Conservation (phyloP, 2,113 vertebrate genomes). For the Triplophysa siluroides region DNA sequence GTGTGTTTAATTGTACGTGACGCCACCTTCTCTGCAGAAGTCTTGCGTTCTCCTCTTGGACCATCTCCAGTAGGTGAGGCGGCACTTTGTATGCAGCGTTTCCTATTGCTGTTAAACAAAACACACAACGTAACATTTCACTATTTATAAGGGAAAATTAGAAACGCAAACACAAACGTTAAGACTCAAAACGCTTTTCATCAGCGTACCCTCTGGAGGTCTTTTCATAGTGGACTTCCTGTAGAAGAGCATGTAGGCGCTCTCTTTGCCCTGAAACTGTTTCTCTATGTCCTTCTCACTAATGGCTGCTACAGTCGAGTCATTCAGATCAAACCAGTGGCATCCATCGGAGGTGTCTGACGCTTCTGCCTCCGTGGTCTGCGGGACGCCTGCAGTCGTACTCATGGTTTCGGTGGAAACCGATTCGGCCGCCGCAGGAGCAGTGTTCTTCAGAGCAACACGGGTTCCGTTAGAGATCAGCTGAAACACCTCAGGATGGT, state of each 20-base stretch:
- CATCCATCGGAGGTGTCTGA: constrained; percentile 54
- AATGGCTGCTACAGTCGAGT: constrained; percentile 87
- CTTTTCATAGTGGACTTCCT: constrained; percentile 84
- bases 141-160: neutral
- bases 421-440: constrained; percentile 52
- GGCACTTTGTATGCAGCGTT: constrained; percentile 87
- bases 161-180: neutral
- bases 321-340: constrained; percentile 96
- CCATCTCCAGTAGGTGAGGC: constrained; percentile 80
- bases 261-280: constrained; percentile 96
- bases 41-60: constrained; percentile 79
- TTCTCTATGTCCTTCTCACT: constrained; percentile 86
- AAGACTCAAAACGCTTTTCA: neutral
- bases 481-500: constrained; percentile 83
- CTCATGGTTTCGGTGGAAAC: constrained; percentile 41
- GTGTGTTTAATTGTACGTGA: neutral
- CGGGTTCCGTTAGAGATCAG: constrained; percentile 78
- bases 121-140: constrained; percentile 19
- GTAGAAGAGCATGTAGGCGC: constrained; percentile 98
- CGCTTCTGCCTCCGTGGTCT: constrained; percentile 44
- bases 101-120: constrained; percentile 77
- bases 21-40: constrained; percentile 82
- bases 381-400: constrained; percentile 15
- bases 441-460: constrained; percentile 75
- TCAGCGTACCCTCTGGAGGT: constrained; percentile 81